Conservation (phyloP, 2,113 vertebrate genomes). For the Alligator mississippiensis region DNA sequence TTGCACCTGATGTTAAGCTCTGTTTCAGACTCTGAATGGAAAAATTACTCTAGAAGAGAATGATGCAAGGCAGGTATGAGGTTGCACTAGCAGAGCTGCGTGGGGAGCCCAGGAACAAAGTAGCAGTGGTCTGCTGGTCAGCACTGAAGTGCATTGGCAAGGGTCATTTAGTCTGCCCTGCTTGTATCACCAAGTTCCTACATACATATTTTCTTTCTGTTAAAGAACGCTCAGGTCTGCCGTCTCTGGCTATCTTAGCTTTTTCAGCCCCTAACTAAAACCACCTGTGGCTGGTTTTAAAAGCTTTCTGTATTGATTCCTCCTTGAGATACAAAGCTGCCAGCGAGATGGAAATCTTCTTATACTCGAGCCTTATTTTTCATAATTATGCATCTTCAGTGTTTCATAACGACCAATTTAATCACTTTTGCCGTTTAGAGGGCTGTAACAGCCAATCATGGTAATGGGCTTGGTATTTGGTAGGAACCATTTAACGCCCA, state of each 20-base stretch:
- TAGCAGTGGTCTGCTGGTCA: neutral
- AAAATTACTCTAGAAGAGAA: neutral
- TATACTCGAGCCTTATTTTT: slow-evolving; percentile 80
- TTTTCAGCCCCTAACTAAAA: neutral
- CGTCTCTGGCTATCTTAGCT: neutral
- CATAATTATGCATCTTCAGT: slow-evolving; percentile 84
- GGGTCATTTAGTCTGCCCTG: neutral
- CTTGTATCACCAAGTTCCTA: neutral
- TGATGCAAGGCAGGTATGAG: neutral
- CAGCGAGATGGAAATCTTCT: slow-evolving; percentile 74
- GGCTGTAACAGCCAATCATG: slow-evolving; percentile 84
- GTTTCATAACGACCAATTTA: slow-evolving; percentile 84
- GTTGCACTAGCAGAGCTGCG: neutral
- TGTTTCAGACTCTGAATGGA: neutral
- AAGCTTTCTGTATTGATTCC: slow-evolving; percentile 67
- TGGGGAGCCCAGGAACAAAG: neutral
- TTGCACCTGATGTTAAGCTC: neutral
- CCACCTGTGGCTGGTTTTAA: slow-evolving; percentile 60
- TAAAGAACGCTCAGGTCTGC: neutral
- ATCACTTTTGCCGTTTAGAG: slow-evolving; percentile 82
- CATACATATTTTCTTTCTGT: neutral
- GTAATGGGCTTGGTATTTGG: slow-evolving; percentile 86
- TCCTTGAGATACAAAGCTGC: slow-evolving; percentile 77
- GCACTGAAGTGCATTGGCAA: neutral
- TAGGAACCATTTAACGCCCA: slow-evolving; percentile 82